Evolutionary conservation across 2,797 vertebrate genomes (phyloP).

Genomic region (Enteromius treurensis): DNA sequence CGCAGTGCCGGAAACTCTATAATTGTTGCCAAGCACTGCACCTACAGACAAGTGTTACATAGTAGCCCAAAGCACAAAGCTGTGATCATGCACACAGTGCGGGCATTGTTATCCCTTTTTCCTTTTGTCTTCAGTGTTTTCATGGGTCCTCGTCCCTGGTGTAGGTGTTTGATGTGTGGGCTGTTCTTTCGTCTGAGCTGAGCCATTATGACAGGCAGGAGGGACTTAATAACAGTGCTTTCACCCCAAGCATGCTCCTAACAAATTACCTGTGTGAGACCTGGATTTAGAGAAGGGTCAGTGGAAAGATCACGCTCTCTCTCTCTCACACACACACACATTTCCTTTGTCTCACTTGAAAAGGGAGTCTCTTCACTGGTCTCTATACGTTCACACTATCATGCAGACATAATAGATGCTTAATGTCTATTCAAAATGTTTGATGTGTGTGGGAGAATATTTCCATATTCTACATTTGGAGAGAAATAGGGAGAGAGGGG

Average conservation of each 20-base stretch:
- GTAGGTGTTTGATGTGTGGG: conserved; percentile 49
- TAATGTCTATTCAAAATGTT: conserved; percentile 35
- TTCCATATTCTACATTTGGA: conserved; percentile 25
- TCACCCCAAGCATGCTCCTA: conserved; percentile 42
- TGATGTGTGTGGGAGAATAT: conserved; percentile 39
- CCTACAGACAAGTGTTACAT: conserved; percentile 4
- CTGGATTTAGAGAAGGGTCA: conserved; percentile 52
- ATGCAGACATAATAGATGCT: conserved; percentile 35
- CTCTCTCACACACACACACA: conserved; percentile 1
- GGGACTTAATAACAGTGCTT: conserved; percentile 53
- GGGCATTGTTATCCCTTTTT: conserved; percentile 26
- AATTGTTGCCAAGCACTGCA: not conserved
- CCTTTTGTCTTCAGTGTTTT: conserved; percentile 36
- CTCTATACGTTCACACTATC: conserved; percentile 19
- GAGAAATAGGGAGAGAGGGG: not conserved
- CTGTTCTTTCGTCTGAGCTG: conserved; percentile 40
- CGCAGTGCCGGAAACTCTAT: not conserved
- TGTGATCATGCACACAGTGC: conserved; percentile 19
- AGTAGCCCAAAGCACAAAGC: conserved; percentile 25
- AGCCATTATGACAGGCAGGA: conserved; percentile 52
- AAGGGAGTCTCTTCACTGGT: conserved; percentile 10
- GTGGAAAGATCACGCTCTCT: conserved; percentile 21
- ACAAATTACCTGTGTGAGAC: conserved; percentile 57
- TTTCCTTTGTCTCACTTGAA: conserved; percentile 29
- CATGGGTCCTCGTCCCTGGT: conserved; percentile 31